Percentiles rank a stretch among this genome's conserved stretches.
These are phyloP conservation scores for Pentalonia nigronervosa DNA, from an alignment of 1,140 invertebrate species.

Conservation along the genomic window DNA sequence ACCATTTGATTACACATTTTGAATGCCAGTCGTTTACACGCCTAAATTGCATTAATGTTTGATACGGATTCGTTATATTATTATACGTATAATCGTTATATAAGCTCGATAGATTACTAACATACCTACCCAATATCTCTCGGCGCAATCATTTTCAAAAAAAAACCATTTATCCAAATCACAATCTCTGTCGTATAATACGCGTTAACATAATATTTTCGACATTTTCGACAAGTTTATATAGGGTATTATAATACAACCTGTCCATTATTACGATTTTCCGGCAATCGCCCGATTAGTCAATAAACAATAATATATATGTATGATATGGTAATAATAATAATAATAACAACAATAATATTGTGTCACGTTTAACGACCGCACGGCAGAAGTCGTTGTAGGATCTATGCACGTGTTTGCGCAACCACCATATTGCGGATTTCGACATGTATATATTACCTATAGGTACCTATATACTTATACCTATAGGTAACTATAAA, in stretches of 20 bases:
- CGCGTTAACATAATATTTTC: background rate
- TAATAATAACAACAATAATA: background rate
- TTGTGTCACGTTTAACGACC: background rate
- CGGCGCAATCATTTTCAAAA: background rate
- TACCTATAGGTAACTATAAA: too few species aligned
- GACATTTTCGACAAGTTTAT: background rate
- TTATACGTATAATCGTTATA: background rate
- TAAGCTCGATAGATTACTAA: background rate
- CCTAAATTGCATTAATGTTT: background rate
- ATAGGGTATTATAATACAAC: background rate
- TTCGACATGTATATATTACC: background rate
- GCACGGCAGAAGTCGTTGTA: background rate
- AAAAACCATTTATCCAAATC: background rate
- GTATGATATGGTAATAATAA: background rate
- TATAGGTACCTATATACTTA: too few species aligned
- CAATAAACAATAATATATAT: background rate
- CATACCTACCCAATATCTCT: background rate
- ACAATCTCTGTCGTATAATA: background rate
- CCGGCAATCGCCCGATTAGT: background rate
- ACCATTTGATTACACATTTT: background rate
- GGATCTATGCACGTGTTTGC: background rate
- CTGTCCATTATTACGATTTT: background rate
- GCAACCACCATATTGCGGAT: background rate
- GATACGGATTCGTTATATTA: background rate
- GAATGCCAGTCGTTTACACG: background rate